Conservation (phyloP, 2,113 vertebrate genomes). For the Chamaetylas fuelleborni region DNA sequence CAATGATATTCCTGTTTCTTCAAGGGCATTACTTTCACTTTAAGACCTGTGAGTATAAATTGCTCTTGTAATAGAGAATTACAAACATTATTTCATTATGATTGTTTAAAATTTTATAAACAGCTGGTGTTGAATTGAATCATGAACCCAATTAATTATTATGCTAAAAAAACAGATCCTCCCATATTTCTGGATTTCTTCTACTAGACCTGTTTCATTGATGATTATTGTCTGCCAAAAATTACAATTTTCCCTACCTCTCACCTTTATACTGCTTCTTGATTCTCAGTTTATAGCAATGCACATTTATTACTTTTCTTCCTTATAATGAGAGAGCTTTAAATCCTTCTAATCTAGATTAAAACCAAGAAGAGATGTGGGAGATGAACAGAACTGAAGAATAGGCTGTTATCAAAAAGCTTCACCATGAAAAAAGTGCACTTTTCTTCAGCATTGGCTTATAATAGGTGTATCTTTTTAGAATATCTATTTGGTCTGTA, state of each 20-base stretch:
- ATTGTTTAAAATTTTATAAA: not conserved
- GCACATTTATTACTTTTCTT: not conserved
- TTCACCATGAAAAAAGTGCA: not conserved
- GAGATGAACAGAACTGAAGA: not conserved
- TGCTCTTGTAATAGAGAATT: not conserved
- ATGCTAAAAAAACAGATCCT: not conserved
- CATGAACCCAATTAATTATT: not conserved
- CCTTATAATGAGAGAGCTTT: not conserved
- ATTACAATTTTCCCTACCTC: not conserved
- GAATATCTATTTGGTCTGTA: not conserved
- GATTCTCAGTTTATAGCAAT: not conserved
- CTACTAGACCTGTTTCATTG: not conserved
- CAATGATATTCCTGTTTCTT: not conserved
- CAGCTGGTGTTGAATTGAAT: not conserved
- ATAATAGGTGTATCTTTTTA: not conserved
- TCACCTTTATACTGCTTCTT: not conserved
- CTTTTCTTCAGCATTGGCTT: not conserved
- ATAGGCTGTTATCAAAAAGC: not conserved
- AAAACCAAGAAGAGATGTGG: not conserved
- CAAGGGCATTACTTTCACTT: not conserved
- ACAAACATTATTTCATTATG: not conserved
- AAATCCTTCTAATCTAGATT: not conserved
- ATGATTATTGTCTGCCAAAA: not conserved
- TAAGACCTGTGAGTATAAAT: not conserved
- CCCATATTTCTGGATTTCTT: not conserved